Percentiles rank a stretch among this genome's conserved stretches.
These are phyloP conservation scores for Cyanoliseus patagonus DNA, from an alignment of 2,113 vertebrate genomes.

Conservation along the genomic window DNA sequence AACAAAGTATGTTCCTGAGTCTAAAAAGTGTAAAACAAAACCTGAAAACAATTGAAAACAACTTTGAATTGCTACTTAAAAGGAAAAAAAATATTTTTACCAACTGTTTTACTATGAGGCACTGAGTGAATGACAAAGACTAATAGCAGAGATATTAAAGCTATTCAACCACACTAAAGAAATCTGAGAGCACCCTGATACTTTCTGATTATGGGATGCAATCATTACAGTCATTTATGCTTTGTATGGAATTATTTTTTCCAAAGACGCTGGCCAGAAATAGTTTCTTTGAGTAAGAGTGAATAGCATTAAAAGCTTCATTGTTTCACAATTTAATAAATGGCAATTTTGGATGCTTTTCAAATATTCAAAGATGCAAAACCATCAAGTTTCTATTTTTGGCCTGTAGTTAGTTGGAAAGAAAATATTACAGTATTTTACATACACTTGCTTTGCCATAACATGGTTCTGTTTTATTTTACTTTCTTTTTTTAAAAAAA, in stretches of 20 bases:
- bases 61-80: conserved; percentile 1
- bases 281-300: background rate
- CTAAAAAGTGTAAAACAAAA: conserved; percentile 10
- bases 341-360: conserved; percentile 23
- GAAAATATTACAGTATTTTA: background rate
- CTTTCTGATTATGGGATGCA: background rate
- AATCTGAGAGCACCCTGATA: background rate
- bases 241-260: background rate
- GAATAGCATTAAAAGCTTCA: conserved; percentile 22
- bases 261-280: conserved; percentile 6
- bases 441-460: background rate
- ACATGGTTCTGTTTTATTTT: background rate
- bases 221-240: background rate
- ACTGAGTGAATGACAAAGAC: conserved; percentile 30
- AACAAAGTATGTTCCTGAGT: background rate
- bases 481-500: background rate
- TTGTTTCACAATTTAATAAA: conserved; percentile 25
- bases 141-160: conserved; percentile 30
- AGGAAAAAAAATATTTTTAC: background rate
- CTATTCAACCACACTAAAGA: conserved; percentile 12
- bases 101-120: background rate
- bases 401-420: background rate
- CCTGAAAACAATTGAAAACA: background rate
- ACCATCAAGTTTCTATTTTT: background rate
- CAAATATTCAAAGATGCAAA: background rate